Evolutionary conservation across 2,113 vertebrate species (phyloP).

Genomic region (Brienomyrus brachyistius): DNA sequence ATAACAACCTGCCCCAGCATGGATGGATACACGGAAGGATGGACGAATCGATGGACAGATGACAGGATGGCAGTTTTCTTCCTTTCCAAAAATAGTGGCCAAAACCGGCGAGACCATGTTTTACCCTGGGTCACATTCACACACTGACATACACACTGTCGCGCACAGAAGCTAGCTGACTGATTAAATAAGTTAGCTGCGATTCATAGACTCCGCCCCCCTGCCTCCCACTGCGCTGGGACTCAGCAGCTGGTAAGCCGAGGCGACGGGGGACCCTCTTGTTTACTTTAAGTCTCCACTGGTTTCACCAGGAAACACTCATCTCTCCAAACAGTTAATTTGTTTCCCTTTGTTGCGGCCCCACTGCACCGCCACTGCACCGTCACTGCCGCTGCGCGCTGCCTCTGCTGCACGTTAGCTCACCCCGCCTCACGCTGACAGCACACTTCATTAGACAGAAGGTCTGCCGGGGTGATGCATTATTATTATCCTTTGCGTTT

Average conservation of each 20-base stretch:
- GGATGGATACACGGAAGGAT: background rate
- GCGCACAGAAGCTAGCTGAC: slow-evolving; percentile 14
- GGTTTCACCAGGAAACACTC: slow-evolving; percentile 25
- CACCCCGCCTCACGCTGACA: slow-evolving; percentile 24
- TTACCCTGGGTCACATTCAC: slow-evolving; percentile 17
- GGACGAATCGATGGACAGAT: background rate
- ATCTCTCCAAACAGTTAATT: slow-evolving; percentile 36
- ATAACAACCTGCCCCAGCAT: background rate
- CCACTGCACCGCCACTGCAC: background rate
- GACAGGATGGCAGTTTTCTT: background rate
- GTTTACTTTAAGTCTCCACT: slow-evolving; percentile 33
- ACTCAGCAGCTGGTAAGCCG: slow-evolving; percentile 29
- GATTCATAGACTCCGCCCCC: slow-evolving; percentile 38
- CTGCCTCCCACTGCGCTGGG: slow-evolving; percentile 28
- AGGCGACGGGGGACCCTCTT: slow-evolving; percentile 25
- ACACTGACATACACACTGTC: slow-evolving; percentile 4
- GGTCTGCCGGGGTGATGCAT: slow-evolving; percentile 45
- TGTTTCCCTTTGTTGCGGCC: slow-evolving; percentile 34
- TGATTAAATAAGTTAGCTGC: slow-evolving; percentile 25
- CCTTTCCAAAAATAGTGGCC: background rate
- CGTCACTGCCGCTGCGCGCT: background rate
- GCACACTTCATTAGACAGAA: slow-evolving; percentile 54
- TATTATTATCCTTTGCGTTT: slow-evolving; percentile 27
- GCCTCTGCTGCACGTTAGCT: slow-evolving; percentile 1
- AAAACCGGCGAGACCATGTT: background rate